A percentile compares a stretch with the other conserved stretches of the same genome.
These are phyloP conservation scores for Drosophila tripunctata DNA, from an alignment of 2,888 invertebrate genomes.

Conservation along the genomic window DNA sequence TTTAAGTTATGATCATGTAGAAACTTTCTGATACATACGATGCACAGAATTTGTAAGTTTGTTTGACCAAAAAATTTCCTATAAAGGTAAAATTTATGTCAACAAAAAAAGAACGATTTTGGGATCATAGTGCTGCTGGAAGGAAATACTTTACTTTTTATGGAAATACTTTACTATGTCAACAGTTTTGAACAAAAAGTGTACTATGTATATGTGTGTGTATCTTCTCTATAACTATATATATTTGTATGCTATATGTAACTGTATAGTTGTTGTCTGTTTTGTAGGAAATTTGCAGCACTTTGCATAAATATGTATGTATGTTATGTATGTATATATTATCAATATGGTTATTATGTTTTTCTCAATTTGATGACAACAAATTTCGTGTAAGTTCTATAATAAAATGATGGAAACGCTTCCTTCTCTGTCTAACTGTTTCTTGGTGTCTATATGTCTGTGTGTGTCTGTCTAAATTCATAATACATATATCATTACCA, in stretches of 20 bases:
- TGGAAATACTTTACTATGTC: conserved; percentile 33
- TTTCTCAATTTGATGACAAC: background rate
- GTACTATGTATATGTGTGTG: conserved; percentile 9
- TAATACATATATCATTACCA: conserved; percentile 1
- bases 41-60: too few species aligned
- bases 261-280: conserved; percentile 23
- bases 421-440: background rate
- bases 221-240: conserved; percentile 11
- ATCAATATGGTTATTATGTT: conserved; percentile 9
- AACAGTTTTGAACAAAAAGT: conserved; percentile 50
- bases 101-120: too few species aligned
- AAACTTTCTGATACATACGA: too few species aligned
- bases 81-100: too few species aligned
- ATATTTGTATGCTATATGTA: conserved; percentile 5
- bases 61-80: too few species aligned
- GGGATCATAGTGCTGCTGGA: too few species aligned
- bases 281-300: conserved; percentile 69
- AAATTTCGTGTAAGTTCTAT: background rate
- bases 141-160: conserved; percentile 18
- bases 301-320: conserved; percentile 46
- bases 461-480: background rate
- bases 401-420: background rate
- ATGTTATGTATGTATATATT: too few species aligned
- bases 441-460: background rate
- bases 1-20: too few species aligned